phyloP scores from a whole-genome alignment of 1,140 invertebrate genomes.

The Micrasema longulum region DNA sequence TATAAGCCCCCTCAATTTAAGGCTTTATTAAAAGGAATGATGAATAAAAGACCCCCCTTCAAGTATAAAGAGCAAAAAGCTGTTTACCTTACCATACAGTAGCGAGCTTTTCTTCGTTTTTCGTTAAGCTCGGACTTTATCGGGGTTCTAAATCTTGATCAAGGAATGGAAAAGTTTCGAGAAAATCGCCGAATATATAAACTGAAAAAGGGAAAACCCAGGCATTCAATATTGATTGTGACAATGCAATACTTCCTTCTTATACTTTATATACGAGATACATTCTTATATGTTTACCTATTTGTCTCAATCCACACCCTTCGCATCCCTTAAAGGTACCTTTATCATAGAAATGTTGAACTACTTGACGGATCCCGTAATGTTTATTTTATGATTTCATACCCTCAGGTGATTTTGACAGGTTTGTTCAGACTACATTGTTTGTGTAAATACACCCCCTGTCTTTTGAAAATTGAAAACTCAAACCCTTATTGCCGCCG shows the following conservation, averaged over 20 bases:
- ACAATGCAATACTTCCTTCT: conserved; percentile 53
- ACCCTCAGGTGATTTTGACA: too few relatives aligned
- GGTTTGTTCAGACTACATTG: too few relatives aligned
- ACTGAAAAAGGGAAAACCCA: conserved; percentile 36
- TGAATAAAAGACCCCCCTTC: conserved; percentile 11
- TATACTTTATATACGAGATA: conserved; percentile 32
- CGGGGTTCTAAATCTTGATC: conserved; percentile 51
- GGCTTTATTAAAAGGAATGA: conserved; percentile 15
- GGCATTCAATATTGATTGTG: conserved; percentile 54
- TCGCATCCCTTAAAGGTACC: too few relatives aligned
- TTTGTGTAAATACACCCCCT: too few relatives aligned
- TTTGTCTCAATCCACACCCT: too few relatives aligned
- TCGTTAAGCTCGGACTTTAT: conserved; percentile 41
- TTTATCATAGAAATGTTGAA: too few relatives aligned
- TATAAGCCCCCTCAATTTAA: background rate
- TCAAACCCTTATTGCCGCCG: too few relatives aligned
- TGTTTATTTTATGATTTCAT: too few relatives aligned
- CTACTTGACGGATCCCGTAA: too few relatives aligned
- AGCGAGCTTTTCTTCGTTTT: conserved; percentile 21
- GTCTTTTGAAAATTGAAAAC: too few relatives aligned
- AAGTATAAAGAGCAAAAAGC: conserved; percentile 13
- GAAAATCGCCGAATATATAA: conserved; percentile 38
- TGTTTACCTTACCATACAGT: conserved; percentile 11
- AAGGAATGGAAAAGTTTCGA: conserved; percentile 32
- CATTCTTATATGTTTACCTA: background rate